Percentiles rank a stretch among this genome's conserved stretches.
Conservation (phyloP, 1,140 invertebrate species). For the Theocolax elegans region DNA sequence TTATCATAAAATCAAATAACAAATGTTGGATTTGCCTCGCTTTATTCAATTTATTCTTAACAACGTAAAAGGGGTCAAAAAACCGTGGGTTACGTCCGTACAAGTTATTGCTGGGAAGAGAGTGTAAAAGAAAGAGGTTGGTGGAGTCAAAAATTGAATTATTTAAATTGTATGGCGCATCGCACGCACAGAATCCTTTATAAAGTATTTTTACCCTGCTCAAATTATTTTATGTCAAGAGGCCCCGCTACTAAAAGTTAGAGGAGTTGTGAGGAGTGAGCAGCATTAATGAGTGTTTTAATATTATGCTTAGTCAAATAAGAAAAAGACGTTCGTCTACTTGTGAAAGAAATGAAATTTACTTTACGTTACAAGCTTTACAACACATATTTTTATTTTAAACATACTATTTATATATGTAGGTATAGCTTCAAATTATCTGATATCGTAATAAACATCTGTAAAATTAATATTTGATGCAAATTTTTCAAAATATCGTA, state of each 20-base stretch:
- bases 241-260: neutral
- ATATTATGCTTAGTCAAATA: neutral
- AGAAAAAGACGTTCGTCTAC: neutral
- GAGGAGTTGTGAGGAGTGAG: neutral
- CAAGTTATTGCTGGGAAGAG: neutral
- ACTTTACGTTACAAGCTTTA: too few relatives aligned
- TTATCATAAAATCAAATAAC: too few relatives aligned
- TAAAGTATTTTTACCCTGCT: neutral
- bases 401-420: too few relatives aligned
- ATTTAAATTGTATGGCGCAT: constrained; percentile 10
- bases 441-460: too few relatives aligned
- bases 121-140: neutral
- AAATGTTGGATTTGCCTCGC: neutral
- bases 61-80: neutral
- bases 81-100: neutral
- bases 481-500: too few relatives aligned
- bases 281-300: neutral
- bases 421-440: too few relatives aligned
- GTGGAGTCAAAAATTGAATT: constrained; percentile 13
- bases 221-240: constrained; percentile 8
- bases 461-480: too few relatives aligned
- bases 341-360: too few relatives aligned
- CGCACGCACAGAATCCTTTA: constrained; percentile 5
- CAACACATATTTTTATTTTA: too few relatives aligned
- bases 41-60: constrained; percentile 1